A percentile compares a stretch with the other conserved stretches of the same genome.
Evolutionary conservation across 2,113 vertebrate genomes (phyloP).

Genomic region (Psittacula cyanocephala): DNA sequence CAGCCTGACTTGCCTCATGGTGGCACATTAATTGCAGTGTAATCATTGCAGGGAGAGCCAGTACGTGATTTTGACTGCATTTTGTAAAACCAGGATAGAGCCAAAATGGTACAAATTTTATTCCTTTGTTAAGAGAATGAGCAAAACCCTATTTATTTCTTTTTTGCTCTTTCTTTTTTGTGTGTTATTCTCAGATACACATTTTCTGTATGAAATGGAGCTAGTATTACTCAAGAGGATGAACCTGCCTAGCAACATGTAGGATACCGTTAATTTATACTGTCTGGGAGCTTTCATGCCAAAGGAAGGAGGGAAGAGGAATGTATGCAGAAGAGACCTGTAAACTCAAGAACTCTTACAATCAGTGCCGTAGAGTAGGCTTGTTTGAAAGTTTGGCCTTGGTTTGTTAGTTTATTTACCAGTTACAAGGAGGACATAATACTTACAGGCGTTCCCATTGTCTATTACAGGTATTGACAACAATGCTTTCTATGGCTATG

Average conservation of each 20-base stretch:
- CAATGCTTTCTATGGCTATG: neutral
- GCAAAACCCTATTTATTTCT: neutral
- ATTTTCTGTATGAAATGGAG: neutral
- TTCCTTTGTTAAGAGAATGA: neutral
- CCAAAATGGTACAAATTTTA: neutral
- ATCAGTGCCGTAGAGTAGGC: accelerated
- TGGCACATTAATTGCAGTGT: neutral
- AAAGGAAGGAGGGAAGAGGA: neutral
- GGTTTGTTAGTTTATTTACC: neutral
- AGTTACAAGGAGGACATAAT: neutral
- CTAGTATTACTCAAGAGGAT: neutral
- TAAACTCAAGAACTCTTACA: neutral
- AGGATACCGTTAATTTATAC: neutral
- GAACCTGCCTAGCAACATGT: neutral
- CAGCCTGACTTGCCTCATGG: neutral
- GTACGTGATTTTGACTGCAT: neutral
- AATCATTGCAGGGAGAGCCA: neutral
- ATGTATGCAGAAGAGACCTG: neutral
- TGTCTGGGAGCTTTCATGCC: neutral
- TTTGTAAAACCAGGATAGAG: neutral
- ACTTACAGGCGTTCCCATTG: neutral
- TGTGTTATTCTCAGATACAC: neutral
- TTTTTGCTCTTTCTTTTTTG: neutral
- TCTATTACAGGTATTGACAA: neutral
- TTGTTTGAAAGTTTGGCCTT: neutral